Evolutionary conservation across 2,797 vertebrate genomes (phyloP).

Genomic region (Lacerta viridis): DNA sequence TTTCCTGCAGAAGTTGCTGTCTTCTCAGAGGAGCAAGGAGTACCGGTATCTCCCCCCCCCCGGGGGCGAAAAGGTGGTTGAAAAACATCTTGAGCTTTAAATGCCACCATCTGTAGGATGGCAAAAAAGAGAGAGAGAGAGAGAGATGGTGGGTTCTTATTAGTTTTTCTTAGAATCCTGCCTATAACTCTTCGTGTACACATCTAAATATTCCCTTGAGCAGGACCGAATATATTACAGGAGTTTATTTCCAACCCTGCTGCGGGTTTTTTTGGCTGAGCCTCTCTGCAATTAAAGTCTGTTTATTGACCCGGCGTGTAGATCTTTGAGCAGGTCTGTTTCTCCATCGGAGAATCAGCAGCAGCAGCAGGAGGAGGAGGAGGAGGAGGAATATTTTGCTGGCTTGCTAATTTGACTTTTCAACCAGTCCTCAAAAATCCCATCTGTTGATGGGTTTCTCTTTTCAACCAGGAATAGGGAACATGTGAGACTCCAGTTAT

Average conservation of each 20-base stretch:
- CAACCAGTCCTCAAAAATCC: background rate
- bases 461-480: too few species aligned
- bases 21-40: background rate
- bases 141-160: background rate
- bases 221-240: background rate
- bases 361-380: too few species aligned
- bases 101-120: background rate
- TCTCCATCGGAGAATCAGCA: background rate
- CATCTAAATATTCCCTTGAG: background rate
- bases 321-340: constrained; percentile 5
- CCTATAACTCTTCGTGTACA: background rate
- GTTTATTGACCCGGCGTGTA: background rate
- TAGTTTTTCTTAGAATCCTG: background rate
- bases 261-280: background rate
- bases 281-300: background rate
- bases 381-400: too few species aligned
- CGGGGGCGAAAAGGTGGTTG: background rate
- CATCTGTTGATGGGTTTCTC: too few species aligned
- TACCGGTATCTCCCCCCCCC: background rate
- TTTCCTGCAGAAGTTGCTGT: background rate
- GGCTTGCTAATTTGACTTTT: constrained; percentile 1
- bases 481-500: too few species aligned
- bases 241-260: constrained; percentile 23
- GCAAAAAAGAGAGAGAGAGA: too few species aligned
- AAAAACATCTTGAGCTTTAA: background rate